Evolutionary conservation across 2,797 vertebrate genomes (phyloP), one percentile per base, ranked within the genome.

Genomic region (Lutjanus argentimaculatus): DNA sequence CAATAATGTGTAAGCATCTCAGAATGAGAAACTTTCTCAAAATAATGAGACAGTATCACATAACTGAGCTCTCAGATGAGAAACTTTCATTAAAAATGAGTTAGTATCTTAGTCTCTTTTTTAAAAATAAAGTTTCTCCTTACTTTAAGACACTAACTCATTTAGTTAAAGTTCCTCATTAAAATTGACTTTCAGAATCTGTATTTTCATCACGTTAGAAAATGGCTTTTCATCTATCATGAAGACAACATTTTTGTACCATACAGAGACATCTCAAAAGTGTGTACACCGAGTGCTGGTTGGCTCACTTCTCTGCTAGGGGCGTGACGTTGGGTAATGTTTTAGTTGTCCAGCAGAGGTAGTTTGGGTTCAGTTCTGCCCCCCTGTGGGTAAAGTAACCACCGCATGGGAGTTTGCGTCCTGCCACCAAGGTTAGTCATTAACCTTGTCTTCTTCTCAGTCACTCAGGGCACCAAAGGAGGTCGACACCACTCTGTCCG

Each of bases 341-440:
- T 91, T 83, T 82, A 77, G 86, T 92, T 75, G 85, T 75, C 86
- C 85, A 77, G 79, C 91, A 77, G 71, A 43, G 85, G 40, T 8
- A 46, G 0, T 40, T 9, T 6, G 69, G 13, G 85, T 63, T 77
- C 85, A 82, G 72, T 75, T 77, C 91, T 88, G 86, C 94, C 91
- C 93, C 92, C 95, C 79, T 86, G 93, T 82, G 95, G 93, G 14
- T 67, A 64, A 89, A 88, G 72, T 17, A 66, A 81, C 48, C 68
- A 89, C 71, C 83, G 87, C 91, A 90, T 19, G 84, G 40, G 77
- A 59, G 82, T 75, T 59, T 22, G 53, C 64, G 17, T 53, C 52
- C 83, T 62, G 66, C 66, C 78, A 71, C 70, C 86, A 92, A 94
- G 94, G 95, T 96, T 96, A 95, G 88, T 91, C 72, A 94, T 95